Percentiles rank a stretch among this genome's conserved stretches.
Evolutionary conservation across 2,888 invertebrate species (phyloP).

Genomic region (Yponomeuta evonymella): DNA sequence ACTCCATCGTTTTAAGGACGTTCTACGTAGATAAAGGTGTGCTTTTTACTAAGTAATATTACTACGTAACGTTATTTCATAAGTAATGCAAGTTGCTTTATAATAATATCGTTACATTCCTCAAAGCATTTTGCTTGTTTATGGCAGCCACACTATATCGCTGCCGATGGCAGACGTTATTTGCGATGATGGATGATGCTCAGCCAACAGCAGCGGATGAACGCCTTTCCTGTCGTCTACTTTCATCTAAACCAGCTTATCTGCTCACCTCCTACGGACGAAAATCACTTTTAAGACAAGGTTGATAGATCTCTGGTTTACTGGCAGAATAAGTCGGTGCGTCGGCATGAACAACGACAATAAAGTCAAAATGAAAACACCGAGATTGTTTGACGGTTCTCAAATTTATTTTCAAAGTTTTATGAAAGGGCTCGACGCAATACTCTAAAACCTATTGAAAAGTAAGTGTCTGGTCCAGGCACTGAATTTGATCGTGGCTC

Average conservation of each 20-base stretch:
- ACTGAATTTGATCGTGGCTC: too few relatives aligned
- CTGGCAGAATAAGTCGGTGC: background rate
- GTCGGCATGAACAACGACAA: constrained; percentile 28
- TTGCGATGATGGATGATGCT: constrained; percentile 54
- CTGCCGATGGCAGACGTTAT: constrained; percentile 37
- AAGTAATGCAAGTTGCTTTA: too few relatives aligned
- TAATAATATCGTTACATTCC: background rate
- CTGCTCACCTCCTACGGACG: background rate
- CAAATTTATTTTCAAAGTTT: constrained; percentile 4
- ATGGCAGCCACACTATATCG: constrained; percentile 8
- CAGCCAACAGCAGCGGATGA: constrained; percentile 1
- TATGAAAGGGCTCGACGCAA: background rate
- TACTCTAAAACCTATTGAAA: background rate
- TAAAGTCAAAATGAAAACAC: constrained; percentile 52
- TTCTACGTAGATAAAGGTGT: too few relatives aligned
- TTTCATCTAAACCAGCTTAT: constrained; percentile 16
- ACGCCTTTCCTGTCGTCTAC: constrained; percentile 13
- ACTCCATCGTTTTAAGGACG: too few relatives aligned
- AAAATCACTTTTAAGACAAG: background rate
- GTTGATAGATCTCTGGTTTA: background rate
- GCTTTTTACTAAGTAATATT: too few relatives aligned
- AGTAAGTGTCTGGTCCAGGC: background rate
- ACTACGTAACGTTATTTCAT: too few relatives aligned
- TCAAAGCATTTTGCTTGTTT: background rate
- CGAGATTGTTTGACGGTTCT: constrained; percentile 28